These are phyloP conservation scores for Octodonta nipae DNA, from an alignment of 2,888 invertebrate genomes.

Conservation along the genomic window DNA sequence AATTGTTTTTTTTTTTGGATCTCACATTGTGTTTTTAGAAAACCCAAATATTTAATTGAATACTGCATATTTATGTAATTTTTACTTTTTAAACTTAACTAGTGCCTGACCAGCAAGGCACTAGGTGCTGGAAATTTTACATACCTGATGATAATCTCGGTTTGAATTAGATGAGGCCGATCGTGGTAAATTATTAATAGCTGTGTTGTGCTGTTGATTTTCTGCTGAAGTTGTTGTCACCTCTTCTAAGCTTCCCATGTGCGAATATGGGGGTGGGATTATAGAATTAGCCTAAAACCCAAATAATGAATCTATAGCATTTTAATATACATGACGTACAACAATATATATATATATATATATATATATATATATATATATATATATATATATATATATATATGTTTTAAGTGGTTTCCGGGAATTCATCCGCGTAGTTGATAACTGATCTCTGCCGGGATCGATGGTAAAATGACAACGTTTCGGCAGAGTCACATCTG, in stretches of 20 bases:
- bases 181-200: slow-evolving; percentile 24
- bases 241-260: slow-evolving; percentile 59
- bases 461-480: no score
- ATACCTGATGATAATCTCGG: slow-evolving; percentile 19
- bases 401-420: neutral
- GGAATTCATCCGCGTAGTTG: no score
- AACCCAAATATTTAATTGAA: no score
- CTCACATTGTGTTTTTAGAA: no score
- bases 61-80: no score
- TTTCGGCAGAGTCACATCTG: no score
- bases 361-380: neutral
- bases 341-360: neutral
- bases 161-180: slow-evolving; percentile 20
- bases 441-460: no score
- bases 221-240: slow-evolving; percentile 32
- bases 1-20: no score
- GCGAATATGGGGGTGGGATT: slow-evolving; percentile 71
- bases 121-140: no score
- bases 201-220: neutral
- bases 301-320: neutral
- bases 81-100: no score
- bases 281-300: slow-evolving; percentile 56
- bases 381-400: slow-evolving; percentile 1
- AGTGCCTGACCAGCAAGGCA: no score
- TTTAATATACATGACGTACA: neutral